Evolutionary conservation across 1,140 invertebrate species (phyloP).

Genomic region (Drosophila grimshawi): DNA sequence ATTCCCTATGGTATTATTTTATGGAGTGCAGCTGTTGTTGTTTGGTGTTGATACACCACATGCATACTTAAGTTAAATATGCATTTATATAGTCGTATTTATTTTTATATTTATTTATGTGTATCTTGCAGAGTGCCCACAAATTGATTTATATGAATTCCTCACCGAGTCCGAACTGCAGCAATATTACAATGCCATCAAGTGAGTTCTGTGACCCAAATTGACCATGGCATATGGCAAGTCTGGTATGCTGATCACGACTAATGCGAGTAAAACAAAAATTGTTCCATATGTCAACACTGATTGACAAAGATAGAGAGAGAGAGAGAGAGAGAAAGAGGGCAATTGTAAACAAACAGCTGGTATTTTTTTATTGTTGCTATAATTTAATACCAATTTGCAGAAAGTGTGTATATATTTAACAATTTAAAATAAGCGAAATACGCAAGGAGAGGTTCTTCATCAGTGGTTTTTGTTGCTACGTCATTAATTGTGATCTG

Average conservation of each 20-base stretch:
- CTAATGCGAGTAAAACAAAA: neutral
- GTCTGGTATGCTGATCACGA: slow-evolving; percentile 20
- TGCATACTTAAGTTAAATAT: slow-evolving; percentile 54
- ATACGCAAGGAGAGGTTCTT: neutral
- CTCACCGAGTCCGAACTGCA: slow-evolving; percentile 95
- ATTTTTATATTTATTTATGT: slow-evolving; percentile 59
- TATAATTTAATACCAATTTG: slow-evolving; percentile 8
- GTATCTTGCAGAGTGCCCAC: slow-evolving; percentile 73
- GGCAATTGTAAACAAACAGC: neutral
- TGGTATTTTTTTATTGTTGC: slow-evolving; percentile 13
- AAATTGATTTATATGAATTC: slow-evolving; percentile 94
- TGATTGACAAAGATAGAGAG: no score
- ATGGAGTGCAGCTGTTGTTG: slow-evolving; percentile 50
- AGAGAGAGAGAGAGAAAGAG: neutral
- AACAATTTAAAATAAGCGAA: neutral
- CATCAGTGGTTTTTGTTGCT: neutral
- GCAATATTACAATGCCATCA: slow-evolving; percentile 92
- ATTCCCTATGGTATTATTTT: slow-evolving; percentile 30
- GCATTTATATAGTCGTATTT: slow-evolving; percentile 53
- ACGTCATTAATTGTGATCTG: slow-evolving; percentile 10
- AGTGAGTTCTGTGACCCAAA: slow-evolving; percentile 84
- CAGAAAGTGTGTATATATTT: slow-evolving; percentile 2
- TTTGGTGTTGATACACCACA: slow-evolving; percentile 24
- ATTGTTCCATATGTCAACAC: neutral
- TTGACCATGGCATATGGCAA: slow-evolving; percentile 11